Evolutionary conservation across 1,140 invertebrate genomes (phyloP), one percentile per base, ranked within the genome.

Genomic region (Bombus waltoni): DNA sequence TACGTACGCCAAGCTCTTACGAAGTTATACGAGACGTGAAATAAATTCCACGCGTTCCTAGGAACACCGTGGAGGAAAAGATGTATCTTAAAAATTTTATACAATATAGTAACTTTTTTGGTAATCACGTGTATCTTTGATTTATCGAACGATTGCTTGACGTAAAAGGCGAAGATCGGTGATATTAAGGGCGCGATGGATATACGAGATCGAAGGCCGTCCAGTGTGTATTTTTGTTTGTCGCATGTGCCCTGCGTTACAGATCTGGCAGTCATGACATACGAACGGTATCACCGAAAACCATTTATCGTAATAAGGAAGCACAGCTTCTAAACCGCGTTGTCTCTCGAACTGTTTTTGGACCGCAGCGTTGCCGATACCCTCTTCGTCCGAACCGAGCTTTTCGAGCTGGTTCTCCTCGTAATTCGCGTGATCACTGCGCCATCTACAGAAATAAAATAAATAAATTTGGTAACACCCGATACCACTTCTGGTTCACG

Each of bases 391-490:
- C 83, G 72, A 85, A 81, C 87, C 85, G 84, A 84, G 77, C 83
- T 89, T 82, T 25, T 74, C 83, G 75, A 40, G 79, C 71, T 89
- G 77, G 73, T 81, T 72, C 85, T 79, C 65, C 77, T 70, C 87
- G 77, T 83, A 85, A 93, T 92, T 94, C 92, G 92, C 92, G 92
- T 89, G 94, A 95, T 91, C 92, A 87, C 94, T 94, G 96, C 96
- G 97, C 96, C 97, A 96, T 97, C 97, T 97, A 95, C 96, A 94
- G 94, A 95, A 96, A 97, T 97, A 97, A 97, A 97, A 97, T 96
- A 96, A 96, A 96, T 95, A 95, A 94, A 95, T 95, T 94, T 95
- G 95, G 96, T 96, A 95, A 95, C 95, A 95, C 95, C 94, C 95
- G 95, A 96, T 96, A 96, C 96, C 97, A 97, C 96, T 97, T 97